Evolutionary conservation across 2,888 invertebrate species (phyloP).

Genomic region (Synergus itoensis): DNA sequence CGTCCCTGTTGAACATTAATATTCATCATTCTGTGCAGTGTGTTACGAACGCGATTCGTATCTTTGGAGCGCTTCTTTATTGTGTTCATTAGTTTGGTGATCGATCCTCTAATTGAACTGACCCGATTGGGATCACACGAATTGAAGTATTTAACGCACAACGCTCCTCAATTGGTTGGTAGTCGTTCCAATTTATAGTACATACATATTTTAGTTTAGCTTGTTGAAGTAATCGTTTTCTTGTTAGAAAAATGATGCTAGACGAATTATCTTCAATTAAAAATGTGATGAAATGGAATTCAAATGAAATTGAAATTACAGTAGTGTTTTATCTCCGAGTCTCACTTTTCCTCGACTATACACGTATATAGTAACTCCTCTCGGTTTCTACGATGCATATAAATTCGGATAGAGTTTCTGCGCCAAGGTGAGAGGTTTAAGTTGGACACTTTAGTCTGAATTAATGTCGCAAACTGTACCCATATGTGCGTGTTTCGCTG

Average conservation of each 20-base stretch:
- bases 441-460: slow-evolving; percentile 27
- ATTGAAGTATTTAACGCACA: slow-evolving; percentile 30
- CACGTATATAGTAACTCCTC: slow-evolving; percentile 20
- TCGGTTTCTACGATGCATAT: slow-evolving; percentile 1
- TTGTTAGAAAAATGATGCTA: not conserved
- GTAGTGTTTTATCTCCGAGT: not conserved
- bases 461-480: slow-evolving; percentile 48
- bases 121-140: slow-evolving; percentile 28
- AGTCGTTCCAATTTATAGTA: slow-evolving; percentile 24
- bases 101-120: slow-evolving; percentile 33
- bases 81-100: slow-evolving; percentile 5
- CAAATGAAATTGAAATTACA: too few relatives aligned
- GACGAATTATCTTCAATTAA: not conserved
- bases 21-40: not conserved
- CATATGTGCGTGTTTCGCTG: slow-evolving; percentile 50
- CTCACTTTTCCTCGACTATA: not conserved
- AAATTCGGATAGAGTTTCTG: slow-evolving; percentile 38
- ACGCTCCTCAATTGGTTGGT: not conserved
- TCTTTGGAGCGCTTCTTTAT: slow-evolving; percentile 9
- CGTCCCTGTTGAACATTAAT: not conserved
- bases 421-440: not conserved
- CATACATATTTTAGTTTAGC: slow-evolving; percentile 16
- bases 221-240: not conserved
- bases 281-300: too few relatives aligned
- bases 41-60: not conserved